A percentile compares a stretch with the other conserved stretches of the same genome.
Conservation (phyloP, 2,113 vertebrate genomes). For the Gulo gulo region DNA sequence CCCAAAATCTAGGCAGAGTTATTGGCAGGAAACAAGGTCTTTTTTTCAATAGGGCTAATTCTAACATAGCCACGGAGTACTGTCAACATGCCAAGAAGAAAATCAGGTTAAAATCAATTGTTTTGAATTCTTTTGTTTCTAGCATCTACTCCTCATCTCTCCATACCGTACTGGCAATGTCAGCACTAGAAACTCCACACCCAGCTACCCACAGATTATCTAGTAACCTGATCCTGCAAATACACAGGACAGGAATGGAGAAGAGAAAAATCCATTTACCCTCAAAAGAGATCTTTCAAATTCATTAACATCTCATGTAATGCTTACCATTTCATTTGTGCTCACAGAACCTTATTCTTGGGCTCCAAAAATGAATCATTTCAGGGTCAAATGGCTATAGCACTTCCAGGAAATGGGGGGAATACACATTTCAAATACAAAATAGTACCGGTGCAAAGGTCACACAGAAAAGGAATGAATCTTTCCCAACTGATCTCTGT, state of each 20-base stretch:
- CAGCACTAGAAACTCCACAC: conserved; percentile 34
- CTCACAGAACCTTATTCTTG: conserved; percentile 7
- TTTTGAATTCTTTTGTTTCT: conserved; percentile 13
- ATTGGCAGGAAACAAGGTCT: background rate
- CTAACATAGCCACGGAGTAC: background rate
- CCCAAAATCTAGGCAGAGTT: background rate
- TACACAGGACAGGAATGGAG: background rate
- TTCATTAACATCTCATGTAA: conserved; percentile 50
- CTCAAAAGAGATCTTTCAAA: conserved; percentile 64
- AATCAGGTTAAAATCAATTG: background rate
- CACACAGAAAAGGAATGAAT: background rate
- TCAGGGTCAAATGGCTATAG: background rate
- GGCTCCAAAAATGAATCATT: background rate
- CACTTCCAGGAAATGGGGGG: background rate
- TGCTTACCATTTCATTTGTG: conserved; percentile 24
- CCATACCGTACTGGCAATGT: background rate
- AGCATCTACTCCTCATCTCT: background rate
- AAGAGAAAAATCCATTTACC: conserved; percentile 53
- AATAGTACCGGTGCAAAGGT: background rate
- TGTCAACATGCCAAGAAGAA: background rate
- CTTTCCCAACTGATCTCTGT: background rate
- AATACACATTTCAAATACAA: background rate
- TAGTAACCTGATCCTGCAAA: conserved; percentile 72
- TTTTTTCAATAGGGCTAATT: background rate
- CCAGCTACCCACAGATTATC: conserved; percentile 36